Evolutionary conservation across 2,888 invertebrate genomes (phyloP).

Genomic region (Tetragnatha montana): DNA sequence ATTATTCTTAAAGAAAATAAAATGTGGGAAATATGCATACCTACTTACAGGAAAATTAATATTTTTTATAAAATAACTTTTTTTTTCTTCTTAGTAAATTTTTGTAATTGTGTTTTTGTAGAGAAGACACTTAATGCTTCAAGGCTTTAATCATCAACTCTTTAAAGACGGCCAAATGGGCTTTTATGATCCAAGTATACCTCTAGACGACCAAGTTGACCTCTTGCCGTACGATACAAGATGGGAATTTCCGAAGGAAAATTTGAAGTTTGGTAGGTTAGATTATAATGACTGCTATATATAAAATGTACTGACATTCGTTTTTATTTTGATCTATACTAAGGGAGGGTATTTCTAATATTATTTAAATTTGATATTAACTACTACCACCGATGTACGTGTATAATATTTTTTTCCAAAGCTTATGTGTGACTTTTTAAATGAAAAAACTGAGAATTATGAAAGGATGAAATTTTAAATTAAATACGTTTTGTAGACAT

Average conservation of each 20-base stretch:
- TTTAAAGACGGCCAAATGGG: slow-evolving; percentile 88
- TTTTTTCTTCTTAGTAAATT: background rate
- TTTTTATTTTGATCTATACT: too few species aligned
- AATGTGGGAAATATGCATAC: too few species aligned
- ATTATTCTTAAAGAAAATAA: too few species aligned
- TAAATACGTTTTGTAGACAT: too few species aligned
- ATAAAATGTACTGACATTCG: background rate
- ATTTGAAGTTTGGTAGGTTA: slow-evolving; percentile 83
- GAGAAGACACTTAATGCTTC: slow-evolving; percentile 24
- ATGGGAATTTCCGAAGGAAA: slow-evolving; percentile 93
- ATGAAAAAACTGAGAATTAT: too few species aligned
- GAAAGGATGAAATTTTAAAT: too few species aligned
- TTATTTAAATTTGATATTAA: too few species aligned
- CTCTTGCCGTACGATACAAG: slow-evolving; percentile 89
- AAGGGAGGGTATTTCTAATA: too few species aligned
- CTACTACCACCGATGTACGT: too few species aligned
- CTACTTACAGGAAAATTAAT: background rate
- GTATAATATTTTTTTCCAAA: too few species aligned
- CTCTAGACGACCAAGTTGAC: slow-evolving; percentile 94
- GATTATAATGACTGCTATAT: background rate
- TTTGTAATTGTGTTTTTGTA: background rate
- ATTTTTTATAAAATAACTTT: too few species aligned
- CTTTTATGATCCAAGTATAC: slow-evolving; percentile 89
- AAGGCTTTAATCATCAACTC: slow-evolving; percentile 56
- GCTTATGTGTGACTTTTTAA: too few species aligned